These are phyloP conservation scores for Cotesia vestalis DNA, from an alignment of 1,140 invertebrate genomes.

Conservation along the genomic window DNA sequence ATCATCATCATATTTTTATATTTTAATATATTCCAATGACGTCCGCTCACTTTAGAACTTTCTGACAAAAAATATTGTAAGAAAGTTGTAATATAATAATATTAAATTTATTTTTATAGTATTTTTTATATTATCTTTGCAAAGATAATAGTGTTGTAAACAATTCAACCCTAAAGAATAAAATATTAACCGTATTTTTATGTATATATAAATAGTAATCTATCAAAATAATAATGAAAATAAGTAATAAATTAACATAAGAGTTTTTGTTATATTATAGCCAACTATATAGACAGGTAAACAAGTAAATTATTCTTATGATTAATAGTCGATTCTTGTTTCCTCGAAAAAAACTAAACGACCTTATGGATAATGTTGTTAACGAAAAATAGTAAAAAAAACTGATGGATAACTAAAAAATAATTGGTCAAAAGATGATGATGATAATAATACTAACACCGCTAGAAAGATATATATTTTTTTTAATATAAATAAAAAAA, in stretches of 20 bases:
- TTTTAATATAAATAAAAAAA: too few species aligned
- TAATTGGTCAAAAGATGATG: not conserved
- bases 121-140: too few species aligned
- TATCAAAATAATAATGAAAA: not conserved
- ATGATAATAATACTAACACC: not conserved
- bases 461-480: not conserved
- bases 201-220: too few species aligned
- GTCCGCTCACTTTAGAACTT: too few species aligned
- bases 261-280: not conserved
- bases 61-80: too few species aligned
- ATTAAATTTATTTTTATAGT: too few species aligned
- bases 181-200: too few species aligned
- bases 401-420: not conserved
- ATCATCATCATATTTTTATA: too few species aligned
- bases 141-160: too few species aligned
- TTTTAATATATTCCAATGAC: too few species aligned
- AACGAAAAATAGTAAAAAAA: constrained; percentile 17
- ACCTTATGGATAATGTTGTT: constrained; percentile 20
- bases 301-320: constrained; percentile 20
- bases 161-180: too few species aligned
- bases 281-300: constrained; percentile 9
- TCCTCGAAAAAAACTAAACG: constrained; percentile 13
- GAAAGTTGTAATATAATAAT: not conserved
- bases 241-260: not conserved
- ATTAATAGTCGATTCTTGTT: constrained; percentile 24